phyloP scores from a whole-genome alignment of 2,113 vertebrate genomes.

The Saguinus imperator region DNA sequence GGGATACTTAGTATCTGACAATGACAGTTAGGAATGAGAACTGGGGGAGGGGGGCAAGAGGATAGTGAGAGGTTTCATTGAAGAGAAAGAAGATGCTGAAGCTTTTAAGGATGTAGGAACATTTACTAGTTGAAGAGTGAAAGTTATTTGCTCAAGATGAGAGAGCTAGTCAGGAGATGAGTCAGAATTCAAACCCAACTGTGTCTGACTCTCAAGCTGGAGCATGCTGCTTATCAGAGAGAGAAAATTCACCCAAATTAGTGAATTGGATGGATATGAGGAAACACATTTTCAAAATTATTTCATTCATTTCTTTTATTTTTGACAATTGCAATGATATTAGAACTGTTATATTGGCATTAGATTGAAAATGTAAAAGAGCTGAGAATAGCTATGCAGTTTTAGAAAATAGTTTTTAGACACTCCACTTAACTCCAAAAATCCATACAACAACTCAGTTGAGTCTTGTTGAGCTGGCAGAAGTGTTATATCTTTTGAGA shows the following conservation, averaged over 20 bases:
- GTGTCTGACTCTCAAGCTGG: background rate
- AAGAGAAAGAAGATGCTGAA: background rate
- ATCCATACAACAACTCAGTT: background rate
- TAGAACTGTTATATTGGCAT: background rate
- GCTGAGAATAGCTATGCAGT: background rate
- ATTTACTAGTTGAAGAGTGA: background rate
- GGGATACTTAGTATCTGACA: background rate
- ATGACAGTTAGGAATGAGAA: background rate
- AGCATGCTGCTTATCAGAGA: background rate
- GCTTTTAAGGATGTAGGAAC: background rate
- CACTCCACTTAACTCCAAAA: background rate
- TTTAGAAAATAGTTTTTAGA: background rate
- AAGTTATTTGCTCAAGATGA: background rate
- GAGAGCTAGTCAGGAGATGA: background rate
- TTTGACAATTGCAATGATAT: background rate
- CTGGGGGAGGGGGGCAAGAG: background rate
- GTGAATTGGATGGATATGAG: background rate
- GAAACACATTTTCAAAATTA: background rate
- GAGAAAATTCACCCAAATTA: background rate
- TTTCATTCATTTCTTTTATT: slow-evolving; percentile 45
- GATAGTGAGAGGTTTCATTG: background rate
- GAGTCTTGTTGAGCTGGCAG: background rate
- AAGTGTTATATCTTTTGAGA: background rate
- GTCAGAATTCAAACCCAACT: background rate
- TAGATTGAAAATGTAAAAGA: background rate